Conservation (phyloP, 1,140 invertebrate genomes). For the Homarus americanus region DNA sequence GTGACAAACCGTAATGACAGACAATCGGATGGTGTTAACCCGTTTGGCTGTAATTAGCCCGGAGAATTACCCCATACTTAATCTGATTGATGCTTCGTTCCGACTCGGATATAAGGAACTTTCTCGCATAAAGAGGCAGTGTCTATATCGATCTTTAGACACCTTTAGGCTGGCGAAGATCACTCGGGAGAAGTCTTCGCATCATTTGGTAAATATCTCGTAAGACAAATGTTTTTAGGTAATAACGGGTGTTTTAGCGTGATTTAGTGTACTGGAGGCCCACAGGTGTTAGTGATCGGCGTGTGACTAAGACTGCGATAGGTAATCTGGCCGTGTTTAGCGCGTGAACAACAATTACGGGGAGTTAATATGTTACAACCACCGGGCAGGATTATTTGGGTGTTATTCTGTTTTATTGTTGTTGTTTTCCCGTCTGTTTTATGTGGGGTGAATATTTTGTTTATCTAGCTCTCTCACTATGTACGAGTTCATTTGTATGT, state of each 20-base stretch:
- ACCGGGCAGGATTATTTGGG: no score
- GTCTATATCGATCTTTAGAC: background rate
- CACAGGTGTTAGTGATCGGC: background rate
- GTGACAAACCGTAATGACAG: constrained; percentile 8
- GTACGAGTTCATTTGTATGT: no score
- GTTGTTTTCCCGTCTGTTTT: no score
- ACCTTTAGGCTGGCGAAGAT: no score
- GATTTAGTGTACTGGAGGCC: background rate
- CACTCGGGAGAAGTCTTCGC: no score
- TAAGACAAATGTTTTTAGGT: no score
- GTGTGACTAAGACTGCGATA: background rate
- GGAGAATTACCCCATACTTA: background rate
- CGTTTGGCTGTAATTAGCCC: constrained; percentile 12
- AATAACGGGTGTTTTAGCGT: background rate
- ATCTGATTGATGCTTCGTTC: background rate
- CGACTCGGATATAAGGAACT: background rate
- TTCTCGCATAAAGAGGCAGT: background rate
- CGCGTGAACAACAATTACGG: no score
- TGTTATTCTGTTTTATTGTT: no score
- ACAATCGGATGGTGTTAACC: constrained; percentile 13
- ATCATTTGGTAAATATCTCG: no score
- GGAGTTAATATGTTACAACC: no score
- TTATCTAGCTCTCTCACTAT: no score
- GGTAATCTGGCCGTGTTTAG: background rate
- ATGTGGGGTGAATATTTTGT: no score